Percentiles rank a stretch among this genome's conserved stretches.
Evolutionary conservation across 2,797 vertebrate genomes (phyloP).

Genomic region (Pyrocephalus nanus): DNA sequence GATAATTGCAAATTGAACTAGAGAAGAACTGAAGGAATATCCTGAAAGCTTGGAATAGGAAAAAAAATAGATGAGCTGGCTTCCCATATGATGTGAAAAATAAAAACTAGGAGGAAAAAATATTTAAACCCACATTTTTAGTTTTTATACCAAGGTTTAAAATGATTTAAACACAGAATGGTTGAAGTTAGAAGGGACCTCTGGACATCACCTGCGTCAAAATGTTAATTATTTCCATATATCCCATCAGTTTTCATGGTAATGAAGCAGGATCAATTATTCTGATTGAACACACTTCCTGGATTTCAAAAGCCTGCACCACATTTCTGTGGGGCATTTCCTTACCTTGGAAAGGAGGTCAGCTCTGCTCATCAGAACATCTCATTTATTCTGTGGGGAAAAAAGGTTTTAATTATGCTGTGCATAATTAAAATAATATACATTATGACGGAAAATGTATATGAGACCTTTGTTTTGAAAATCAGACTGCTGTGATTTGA

Average conservation of each 20-base stretch:
- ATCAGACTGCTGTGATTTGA: constrained; percentile 35
- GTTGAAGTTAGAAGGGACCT: not conserved
- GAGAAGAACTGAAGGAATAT: not conserved
- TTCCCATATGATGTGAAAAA: not conserved
- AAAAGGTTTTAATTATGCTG: constrained; percentile 51
- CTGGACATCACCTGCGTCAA: not conserved
- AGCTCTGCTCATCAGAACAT: constrained; percentile 21
- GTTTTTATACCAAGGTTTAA: not conserved
- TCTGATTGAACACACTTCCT: not conserved
- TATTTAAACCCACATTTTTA: fast-evolving
- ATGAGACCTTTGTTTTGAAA: constrained; percentile 48
- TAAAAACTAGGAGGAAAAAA: not conserved
- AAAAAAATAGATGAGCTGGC: not conserved
- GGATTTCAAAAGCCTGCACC: not conserved
- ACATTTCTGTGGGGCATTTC: not conserved
- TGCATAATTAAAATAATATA: not conserved
- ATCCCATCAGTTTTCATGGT: not conserved
- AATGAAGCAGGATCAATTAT: not conserved
- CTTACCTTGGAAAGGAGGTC: constrained; percentile 27
- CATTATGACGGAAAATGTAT: constrained; percentile 14
- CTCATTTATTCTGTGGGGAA: constrained; percentile 17
- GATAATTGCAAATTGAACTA: not conserved
- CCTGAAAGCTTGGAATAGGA: not conserved
- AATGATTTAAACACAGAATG: not conserved
- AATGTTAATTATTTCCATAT: not conserved